A percentile compares a stretch with the other conserved stretches of the same genome.
These are phyloP conservation scores for Oriolus oriolus DNA, from an alignment of 2,113 vertebrate genomes.

Conservation along the genomic window DNA sequence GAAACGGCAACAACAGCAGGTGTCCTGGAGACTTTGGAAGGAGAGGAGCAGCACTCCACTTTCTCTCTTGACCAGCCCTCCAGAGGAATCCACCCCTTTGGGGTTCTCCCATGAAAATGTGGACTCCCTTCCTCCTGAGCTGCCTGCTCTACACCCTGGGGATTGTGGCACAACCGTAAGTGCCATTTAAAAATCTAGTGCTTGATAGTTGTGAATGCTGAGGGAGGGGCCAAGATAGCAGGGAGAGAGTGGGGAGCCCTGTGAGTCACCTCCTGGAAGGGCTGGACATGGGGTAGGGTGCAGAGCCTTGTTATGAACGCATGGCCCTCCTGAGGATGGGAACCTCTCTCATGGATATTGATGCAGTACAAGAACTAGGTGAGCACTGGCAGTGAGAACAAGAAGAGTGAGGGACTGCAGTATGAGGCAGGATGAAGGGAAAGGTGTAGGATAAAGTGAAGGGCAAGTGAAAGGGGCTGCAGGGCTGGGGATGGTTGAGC, in stretches of 20 bases:
- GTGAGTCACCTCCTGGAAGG: neutral
- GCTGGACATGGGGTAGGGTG: accelerated
- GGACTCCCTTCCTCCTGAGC: constrained; percentile 4
- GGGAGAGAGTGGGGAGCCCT: neutral
- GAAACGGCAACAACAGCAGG: neutral
- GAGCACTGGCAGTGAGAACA: neutral
- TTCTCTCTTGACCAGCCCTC: neutral
- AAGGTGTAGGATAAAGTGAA: neutral
- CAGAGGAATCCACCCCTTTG: neutral
- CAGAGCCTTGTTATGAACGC: neutral
- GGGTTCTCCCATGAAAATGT: neutral
- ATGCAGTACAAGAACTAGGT: neutral
- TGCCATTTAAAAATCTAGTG: neutral
- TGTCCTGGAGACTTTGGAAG: neutral
- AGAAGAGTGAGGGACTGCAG: neutral
- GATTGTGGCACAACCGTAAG: constrained; percentile 42
- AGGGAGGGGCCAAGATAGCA: neutral
- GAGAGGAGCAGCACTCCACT: neutral
- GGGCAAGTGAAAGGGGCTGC: neutral
- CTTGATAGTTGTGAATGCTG: neutral
- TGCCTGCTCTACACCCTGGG: neutral
- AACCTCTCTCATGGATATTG: accelerated
- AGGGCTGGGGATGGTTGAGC: neutral
- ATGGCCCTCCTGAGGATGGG: neutral
- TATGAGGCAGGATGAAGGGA: neutral